Evolutionary conservation across 2,797 vertebrate genomes (phyloP).

Genomic region (Diglossa cyanea): DNA sequence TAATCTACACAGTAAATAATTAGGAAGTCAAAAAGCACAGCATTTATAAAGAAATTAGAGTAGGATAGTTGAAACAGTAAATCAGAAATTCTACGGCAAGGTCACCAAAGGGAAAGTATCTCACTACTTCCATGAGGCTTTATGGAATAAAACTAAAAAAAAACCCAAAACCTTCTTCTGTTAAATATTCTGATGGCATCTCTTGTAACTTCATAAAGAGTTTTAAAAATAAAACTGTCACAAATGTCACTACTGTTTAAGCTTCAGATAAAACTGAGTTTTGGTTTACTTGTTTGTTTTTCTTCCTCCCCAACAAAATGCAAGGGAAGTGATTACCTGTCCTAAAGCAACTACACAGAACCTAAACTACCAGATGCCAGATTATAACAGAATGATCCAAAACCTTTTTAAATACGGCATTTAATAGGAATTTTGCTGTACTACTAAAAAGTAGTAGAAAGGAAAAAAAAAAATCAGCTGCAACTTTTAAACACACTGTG

Average conservation of each 20-base stretch:
- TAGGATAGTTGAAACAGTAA: background rate
- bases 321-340: background rate
- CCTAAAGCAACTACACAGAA: background rate
- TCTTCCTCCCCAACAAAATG: background rate
- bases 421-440: background rate
- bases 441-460: background rate
- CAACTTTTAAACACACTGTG: background rate
- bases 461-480: background rate
- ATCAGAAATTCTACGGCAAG: background rate
- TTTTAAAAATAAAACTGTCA: background rate
- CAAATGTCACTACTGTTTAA: background rate
- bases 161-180: fast-evolving
- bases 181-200: background rate
- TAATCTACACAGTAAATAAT: background rate
- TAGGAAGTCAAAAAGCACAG: background rate
- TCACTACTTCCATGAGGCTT: background rate
- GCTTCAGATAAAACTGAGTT: background rate
- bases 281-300: background rate
- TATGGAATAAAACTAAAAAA: background rate
- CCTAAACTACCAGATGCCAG: background rate
- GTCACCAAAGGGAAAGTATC: background rate
- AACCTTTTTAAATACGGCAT: background rate
- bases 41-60: background rate
- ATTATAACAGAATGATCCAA: background rate
- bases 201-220: background rate